Percentiles rank a stretch among this genome's conserved stretches.
phyloP scores from a whole-genome alignment of 1,140 invertebrate genomes.

The Eufriesea mexicana region DNA sequence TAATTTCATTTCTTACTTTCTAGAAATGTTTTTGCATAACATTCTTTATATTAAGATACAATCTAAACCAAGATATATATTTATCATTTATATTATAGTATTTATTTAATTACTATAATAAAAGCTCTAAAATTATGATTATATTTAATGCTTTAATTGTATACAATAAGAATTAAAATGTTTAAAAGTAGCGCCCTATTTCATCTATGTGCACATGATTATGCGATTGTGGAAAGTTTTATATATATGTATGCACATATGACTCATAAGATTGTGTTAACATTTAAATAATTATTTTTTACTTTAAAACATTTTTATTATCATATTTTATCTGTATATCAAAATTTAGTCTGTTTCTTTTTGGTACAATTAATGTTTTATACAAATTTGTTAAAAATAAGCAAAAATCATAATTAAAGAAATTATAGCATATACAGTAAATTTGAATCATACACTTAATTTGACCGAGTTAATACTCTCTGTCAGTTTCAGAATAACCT shows the following conservation, averaged over 20 bases:
- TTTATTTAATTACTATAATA: no score
- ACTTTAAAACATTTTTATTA: not conserved
- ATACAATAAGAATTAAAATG: not conserved
- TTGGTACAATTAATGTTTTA: not conserved
- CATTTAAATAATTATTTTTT: not conserved
- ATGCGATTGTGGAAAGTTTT: not conserved
- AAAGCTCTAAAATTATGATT: no score
- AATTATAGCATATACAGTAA: not conserved
- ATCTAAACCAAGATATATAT: no score
- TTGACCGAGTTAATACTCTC: not conserved
- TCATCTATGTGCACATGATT: not conserved
- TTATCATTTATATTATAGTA: no score
- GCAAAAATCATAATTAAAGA: not conserved
- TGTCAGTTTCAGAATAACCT: slow-evolving; percentile 14
- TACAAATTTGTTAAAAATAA: not conserved
- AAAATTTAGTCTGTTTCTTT: not conserved
- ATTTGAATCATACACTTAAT: not conserved
- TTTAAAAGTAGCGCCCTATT: not conserved
- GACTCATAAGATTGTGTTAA: not conserved
- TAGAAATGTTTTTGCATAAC: no score
- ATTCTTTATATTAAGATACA: no score
- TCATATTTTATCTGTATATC: not conserved
- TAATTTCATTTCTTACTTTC: no score
- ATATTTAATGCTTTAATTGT: not conserved
- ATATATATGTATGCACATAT: not conserved